phyloP scores from a whole-genome alignment of 2,797 vertebrate species.

The Karalla daura region DNA sequence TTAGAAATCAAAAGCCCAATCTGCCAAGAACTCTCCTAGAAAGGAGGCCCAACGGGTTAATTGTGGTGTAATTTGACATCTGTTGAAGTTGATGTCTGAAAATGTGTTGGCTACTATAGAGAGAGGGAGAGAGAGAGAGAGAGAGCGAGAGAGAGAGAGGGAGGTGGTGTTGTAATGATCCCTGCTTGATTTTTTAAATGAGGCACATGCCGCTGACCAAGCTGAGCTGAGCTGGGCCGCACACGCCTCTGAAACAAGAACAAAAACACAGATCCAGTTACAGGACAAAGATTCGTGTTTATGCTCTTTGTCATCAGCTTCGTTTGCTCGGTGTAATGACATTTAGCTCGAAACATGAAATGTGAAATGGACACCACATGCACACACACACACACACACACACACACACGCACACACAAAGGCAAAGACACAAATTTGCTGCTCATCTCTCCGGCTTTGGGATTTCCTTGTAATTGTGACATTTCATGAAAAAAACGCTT shows the following conservation, averaged over 20 bases:
- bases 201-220: constrained; percentile 70
- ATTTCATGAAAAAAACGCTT: not conserved
- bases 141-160: constrained; percentile 22
- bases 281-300: constrained; percentile 70
- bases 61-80: constrained; percentile 83
- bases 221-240: too few species aligned
- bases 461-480: constrained; percentile 12
- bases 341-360: constrained; percentile 71
- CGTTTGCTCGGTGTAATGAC: constrained; percentile 66
- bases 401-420: constrained; percentile 23
- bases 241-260: constrained; percentile 74
- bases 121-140: not conserved
- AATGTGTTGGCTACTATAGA: constrained; percentile 72
- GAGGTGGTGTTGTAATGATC: constrained; percentile 68
- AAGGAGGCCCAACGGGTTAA: constrained; percentile 73
- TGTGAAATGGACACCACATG: too few species aligned
- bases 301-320: constrained; percentile 73
- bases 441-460: constrained; percentile 32
- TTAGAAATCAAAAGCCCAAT: constrained; percentile 76
- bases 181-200: constrained; percentile 79
- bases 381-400: constrained; percentile 44
- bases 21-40: constrained; percentile 57
- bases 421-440: constrained; percentile 1
- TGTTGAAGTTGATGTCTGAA: constrained; percentile 77
- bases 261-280: constrained; percentile 78